Evolutionary conservation across 2,888 invertebrate species (phyloP).

Genomic region (Galerucella pusilla): DNA sequence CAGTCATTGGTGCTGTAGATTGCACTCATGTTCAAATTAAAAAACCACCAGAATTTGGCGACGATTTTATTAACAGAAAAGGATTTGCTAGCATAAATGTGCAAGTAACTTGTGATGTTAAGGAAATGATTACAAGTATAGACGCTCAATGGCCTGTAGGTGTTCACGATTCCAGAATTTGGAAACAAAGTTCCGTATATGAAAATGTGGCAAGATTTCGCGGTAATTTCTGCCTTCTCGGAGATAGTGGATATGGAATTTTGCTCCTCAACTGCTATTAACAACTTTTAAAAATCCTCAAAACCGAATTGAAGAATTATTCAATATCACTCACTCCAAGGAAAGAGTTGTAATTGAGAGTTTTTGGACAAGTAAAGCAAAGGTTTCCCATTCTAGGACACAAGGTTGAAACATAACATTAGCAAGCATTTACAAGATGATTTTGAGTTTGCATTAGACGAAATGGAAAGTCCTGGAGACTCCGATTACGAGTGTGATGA

Average conservation of each 20-base stretch:
- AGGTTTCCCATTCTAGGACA: too few species aligned
- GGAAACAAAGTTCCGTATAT: background rate
- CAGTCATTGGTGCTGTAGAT: too few species aligned
- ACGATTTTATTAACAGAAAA: background rate
- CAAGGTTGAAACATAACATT: too few species aligned
- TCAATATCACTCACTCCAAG: background rate
- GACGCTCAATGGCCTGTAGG: background rate
- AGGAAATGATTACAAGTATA: background rate
- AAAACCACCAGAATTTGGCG: background rate
- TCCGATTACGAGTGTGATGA: too few species aligned
- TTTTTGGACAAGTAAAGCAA: too few species aligned
- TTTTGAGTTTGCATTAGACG: too few species aligned
- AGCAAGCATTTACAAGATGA: too few species aligned
- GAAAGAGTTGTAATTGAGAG: background rate
- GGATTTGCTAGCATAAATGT: slow-evolving; percentile 1
- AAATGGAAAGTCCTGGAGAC: too few species aligned
- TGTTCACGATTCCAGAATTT: background rate
- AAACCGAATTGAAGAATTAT: background rate
- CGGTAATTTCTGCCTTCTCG: too few species aligned
- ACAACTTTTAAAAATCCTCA: background rate
- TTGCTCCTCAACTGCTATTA: too few species aligned
- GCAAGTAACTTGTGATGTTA: background rate
- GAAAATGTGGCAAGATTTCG: background rate
- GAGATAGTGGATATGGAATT: too few species aligned
- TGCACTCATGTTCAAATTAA: background rate